phyloP scores from a whole-genome alignment of 2,797 vertebrate species.

The Megaceryle alcyon region DNA sequence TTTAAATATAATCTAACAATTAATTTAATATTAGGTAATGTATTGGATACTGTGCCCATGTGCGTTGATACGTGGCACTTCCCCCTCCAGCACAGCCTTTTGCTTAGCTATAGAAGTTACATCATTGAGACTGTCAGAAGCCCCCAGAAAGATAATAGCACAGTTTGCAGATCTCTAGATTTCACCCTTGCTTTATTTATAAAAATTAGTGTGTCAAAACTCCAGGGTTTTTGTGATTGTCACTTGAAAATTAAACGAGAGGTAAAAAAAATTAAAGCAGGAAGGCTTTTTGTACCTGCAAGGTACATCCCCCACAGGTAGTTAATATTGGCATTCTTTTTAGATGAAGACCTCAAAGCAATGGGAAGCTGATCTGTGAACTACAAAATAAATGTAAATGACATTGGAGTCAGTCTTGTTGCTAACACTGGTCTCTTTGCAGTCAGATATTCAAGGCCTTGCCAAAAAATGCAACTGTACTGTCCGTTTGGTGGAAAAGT shows the following conservation, averaged over 20 bases:
- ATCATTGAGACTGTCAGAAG: background rate
- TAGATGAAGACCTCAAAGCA: background rate
- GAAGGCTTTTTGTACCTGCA: background rate
- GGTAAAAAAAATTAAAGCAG: background rate
- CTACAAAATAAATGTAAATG: background rate
- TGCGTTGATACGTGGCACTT: background rate
- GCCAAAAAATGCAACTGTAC: conserved; percentile 91
- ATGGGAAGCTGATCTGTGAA: background rate
- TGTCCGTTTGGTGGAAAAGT: conserved; percentile 85
- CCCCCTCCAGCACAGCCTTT: background rate
- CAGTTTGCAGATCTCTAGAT: background rate
- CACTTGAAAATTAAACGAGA: background rate
- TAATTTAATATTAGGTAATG: background rate
- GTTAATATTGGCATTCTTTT: background rate
- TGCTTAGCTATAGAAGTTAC: background rate
- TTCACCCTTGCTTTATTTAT: background rate
- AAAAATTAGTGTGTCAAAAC: background rate
- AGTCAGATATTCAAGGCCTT: conserved; percentile 88
- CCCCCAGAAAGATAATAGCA: background rate
- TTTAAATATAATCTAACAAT: background rate
- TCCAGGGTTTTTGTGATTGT: background rate
- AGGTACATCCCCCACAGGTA: background rate
- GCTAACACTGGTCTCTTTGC: conserved; percentile 16
- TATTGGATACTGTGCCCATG: fast-evolving
- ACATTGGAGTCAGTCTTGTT: background rate